Evolutionary conservation across 2,888 invertebrate genomes (phyloP).

Genomic region (Incurvaria masculella): DNA sequence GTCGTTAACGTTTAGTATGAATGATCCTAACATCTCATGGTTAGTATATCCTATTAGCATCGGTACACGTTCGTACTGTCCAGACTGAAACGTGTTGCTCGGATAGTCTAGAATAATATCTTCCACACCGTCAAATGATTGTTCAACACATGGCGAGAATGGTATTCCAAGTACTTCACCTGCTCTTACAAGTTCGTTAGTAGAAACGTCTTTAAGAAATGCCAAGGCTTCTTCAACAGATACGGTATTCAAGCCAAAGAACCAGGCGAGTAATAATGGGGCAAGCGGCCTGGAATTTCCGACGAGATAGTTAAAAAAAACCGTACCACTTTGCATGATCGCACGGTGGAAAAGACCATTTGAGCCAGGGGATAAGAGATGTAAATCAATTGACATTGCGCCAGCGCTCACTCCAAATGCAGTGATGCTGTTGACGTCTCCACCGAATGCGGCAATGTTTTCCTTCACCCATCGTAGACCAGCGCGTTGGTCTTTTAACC

Average conservation of each 20-base stretch:
- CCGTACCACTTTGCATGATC: constrained; percentile 28
- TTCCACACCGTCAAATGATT: constrained; percentile 24
- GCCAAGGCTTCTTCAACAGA: constrained; percentile 22
- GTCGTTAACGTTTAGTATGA: not conserved
- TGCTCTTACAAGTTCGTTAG: constrained; percentile 21
- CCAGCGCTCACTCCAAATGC: constrained; percentile 30
- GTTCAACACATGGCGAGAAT: constrained; percentile 30
- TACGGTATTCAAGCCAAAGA: constrained; percentile 20
- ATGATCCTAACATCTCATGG: constrained; percentile 20
- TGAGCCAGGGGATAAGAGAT: constrained; percentile 22
- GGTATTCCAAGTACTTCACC: constrained; percentile 16
- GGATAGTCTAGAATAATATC: constrained; percentile 25
- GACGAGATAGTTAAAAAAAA: constrained; percentile 20
- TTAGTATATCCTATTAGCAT: constrained; percentile 30
- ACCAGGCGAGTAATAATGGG: constrained; percentile 24
- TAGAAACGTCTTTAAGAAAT: constrained; percentile 19
- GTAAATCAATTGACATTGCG: constrained; percentile 26
- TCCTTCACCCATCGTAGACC: constrained; percentile 31
- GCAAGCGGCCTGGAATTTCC: constrained; percentile 20
- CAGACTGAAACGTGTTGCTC: constrained; percentile 2
- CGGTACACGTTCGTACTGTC: constrained; percentile 18
- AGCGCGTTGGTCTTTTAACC: constrained; percentile 30
- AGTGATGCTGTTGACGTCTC: constrained; percentile 28
- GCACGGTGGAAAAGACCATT: constrained; percentile 25
- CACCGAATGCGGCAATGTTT: constrained; percentile 32